Base-by-base conservation (phyloP, 2,113 vertebrate genomes). In the Engraulis encrasicolus region DNA sequence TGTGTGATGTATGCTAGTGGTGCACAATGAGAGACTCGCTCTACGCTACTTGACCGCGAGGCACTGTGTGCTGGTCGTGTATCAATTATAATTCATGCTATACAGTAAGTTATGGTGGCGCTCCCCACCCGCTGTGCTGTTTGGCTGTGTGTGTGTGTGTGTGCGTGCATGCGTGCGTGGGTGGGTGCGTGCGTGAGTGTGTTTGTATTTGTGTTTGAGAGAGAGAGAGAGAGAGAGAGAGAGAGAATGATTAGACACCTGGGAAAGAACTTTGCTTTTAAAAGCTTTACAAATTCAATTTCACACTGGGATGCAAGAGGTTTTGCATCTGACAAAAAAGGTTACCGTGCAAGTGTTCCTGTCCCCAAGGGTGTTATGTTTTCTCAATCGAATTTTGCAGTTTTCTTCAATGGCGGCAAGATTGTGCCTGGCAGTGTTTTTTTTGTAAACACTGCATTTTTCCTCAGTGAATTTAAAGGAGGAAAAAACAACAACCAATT, bases 1-100 rank as follows among this genome's bases (percentile, higher is more conserved):
- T n/a, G n/a, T 84, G 86, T 89, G 85, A 86, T 85, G 90, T 89
- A 87, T 87, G 83, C 88, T n/a, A 88, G 90, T 92, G 4, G 27
- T 36, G 31, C 23, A 31, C 66, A 74, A 15, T 34, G 23, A 74
- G 31, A 34, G 23, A 23, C 88, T 82, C 52, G 77, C 77, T n/a
- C n/a, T 78, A 54, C 81, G 78, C 40, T 82, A 80, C 81, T 82
- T n/a, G 34, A 54, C 80, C 81, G 78, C 18, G 45, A 71, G 81
- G 48, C 48, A 9, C n/a, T n/a, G n/a, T 17, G 37, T 14, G 4
- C 12, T 89, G 17, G 81, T 38, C 49, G 40, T 84, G 66, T 82
- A 85, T 87, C 81, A 86, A 50, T 84, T n/a, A 74, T 74, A 74
- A 74, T 74, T 74, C 34, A 74, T 31, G 34, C 27, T 45, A 45